Conservation (phyloP, 2,113 vertebrate species). For the Syngnathus floridae region DNA sequence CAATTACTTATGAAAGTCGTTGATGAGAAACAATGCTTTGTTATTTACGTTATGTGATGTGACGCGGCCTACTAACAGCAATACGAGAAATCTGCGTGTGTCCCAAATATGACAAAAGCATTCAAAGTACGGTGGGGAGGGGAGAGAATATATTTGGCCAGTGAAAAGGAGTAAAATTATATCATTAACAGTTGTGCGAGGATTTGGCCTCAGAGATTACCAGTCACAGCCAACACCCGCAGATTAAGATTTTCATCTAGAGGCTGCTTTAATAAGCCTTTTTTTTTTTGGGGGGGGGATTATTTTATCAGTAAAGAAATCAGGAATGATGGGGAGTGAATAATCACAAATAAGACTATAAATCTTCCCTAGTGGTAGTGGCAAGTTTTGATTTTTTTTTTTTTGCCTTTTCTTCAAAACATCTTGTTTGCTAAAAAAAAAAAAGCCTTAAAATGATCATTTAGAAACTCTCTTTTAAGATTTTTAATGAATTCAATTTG, state of each 20-base stretch:
- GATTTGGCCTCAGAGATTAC: conserved; percentile 44
- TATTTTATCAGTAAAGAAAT: conserved; percentile 5
- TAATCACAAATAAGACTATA: conserved; percentile 18
- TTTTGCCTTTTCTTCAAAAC: neutral
- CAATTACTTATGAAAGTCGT: conserved; percentile 8
- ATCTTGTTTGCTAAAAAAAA: conserved; percentile 4
- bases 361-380: conserved; percentile 1
- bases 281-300: neutral
- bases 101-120: conserved; percentile 52
- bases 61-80: conserved; percentile 27
- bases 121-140: conserved; percentile 37
- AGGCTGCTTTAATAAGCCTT: conserved; percentile 2
- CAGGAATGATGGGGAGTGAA: conserved; percentile 12
- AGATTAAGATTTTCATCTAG: conserved; percentile 27
- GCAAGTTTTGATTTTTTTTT: neutral
- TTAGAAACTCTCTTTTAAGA: conserved; percentile 8
- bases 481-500: conserved; percentile 17
- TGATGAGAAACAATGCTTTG: neutral
- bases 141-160: conserved; percentile 55
- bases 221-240: conserved; percentile 49
- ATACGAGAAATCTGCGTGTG: conserved; percentile 26
- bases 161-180: conserved; percentile 58
- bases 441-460: conserved; percentile 6
- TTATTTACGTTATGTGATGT: conserved; percentile 13
- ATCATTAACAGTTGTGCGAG: conserved; percentile 53